phyloP scores from a whole-genome alignment of 2,797 vertebrate species.

The Otus scops region DNA sequence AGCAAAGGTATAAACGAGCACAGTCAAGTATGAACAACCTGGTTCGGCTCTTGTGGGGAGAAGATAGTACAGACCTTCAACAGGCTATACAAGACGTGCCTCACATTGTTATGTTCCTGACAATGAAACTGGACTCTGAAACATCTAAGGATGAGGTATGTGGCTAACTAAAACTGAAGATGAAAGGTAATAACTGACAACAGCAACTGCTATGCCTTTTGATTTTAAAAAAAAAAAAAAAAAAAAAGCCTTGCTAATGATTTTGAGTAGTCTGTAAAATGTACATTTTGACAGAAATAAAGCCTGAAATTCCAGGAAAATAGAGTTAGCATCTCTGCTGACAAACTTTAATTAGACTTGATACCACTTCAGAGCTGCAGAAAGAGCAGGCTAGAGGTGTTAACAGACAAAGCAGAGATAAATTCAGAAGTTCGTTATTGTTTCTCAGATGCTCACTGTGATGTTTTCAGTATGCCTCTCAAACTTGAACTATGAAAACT shows the following conservation, averaged over 20 bases:
- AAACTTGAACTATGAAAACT: background rate
- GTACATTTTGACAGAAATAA: background rate
- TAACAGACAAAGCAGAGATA: background rate
- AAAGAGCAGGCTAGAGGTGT: background rate
- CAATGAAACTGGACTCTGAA: conserved; percentile 86
- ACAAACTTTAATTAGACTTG: background rate
- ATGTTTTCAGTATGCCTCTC: background rate
- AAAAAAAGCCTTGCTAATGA: background rate
- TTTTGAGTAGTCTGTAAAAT: background rate
- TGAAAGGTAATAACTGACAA: background rate
- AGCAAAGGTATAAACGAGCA: conserved; percentile 51
- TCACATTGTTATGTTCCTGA: conserved; percentile 90
- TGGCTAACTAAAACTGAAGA: background rate
- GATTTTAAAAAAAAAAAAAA: background rate
- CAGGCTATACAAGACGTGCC: conserved; percentile 81
- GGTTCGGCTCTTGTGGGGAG: conserved; percentile 88
- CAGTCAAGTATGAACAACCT: conserved; percentile 82
- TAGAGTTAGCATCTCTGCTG: background rate
- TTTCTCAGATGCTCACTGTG: background rate
- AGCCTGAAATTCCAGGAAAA: background rate
- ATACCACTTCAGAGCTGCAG: background rate
- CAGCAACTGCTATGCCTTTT: background rate
- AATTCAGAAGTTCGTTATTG: background rate
- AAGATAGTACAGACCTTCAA: conserved; percentile 78
- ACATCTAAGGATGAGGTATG: conserved; percentile 86